phyloP scores from a whole-genome alignment of 2,888 invertebrate genomes.

The Fragum fragum region DNA sequence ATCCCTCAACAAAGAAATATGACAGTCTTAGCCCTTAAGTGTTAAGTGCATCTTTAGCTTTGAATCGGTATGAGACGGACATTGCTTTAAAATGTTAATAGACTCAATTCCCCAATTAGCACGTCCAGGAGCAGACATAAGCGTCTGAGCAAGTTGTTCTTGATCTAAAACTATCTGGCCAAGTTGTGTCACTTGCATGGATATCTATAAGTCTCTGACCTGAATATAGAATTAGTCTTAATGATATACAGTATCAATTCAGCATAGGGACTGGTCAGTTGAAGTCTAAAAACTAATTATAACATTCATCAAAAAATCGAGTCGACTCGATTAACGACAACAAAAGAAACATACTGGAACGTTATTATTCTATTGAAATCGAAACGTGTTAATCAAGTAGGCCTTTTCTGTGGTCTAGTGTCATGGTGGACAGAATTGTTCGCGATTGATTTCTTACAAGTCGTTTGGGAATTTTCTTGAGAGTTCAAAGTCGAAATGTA shows the following conservation, averaged over 20 bases:
- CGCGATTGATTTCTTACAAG: slow-evolving; percentile 34
- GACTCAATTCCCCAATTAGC: too few species aligned
- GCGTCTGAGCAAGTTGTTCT: too few species aligned
- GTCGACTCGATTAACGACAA: slow-evolving; percentile 35
- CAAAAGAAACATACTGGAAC: slow-evolving; percentile 38
- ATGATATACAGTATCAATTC: slow-evolving; percentile 26
- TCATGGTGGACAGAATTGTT: slow-evolving; percentile 33
- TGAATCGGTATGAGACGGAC: too few species aligned
- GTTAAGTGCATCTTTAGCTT: too few species aligned
- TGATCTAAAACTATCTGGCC: too few species aligned
- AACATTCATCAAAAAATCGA: slow-evolving; percentile 20
- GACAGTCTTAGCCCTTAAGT: too few species aligned
- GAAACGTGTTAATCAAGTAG: slow-evolving; percentile 46
- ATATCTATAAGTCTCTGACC: not conserved
- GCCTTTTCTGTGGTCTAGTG: slow-evolving; percentile 22
- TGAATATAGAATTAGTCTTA: slow-evolving; percentile 8
- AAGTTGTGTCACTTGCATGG: too few species aligned
- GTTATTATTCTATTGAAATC: slow-evolving; percentile 44
- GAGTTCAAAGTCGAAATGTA: slow-evolving; percentile 34
- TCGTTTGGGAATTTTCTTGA: slow-evolving; percentile 30
- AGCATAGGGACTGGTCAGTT: slow-evolving; percentile 17
- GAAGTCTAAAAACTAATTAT: slow-evolving; percentile 31
- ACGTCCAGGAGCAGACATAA: too few species aligned
- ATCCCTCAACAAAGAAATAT: too few species aligned
- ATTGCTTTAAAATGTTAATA: too few species aligned